phyloP scores from a whole-genome alignment of 2,113 vertebrate species.

The Calypte anna region DNA sequence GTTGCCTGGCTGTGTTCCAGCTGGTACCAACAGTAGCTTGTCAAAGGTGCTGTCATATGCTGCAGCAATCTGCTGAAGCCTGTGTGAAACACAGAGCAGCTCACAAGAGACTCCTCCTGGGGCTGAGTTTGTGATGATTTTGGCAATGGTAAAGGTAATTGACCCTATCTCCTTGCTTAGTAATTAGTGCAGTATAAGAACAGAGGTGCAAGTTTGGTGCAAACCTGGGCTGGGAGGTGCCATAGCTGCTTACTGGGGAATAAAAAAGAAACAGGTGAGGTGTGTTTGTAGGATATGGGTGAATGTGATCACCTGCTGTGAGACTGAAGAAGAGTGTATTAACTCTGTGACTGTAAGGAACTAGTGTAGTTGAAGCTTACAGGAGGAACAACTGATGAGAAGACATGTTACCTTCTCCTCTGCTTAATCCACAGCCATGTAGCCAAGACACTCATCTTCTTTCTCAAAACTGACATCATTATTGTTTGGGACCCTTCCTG shows the following conservation, averaged over 20 bases:
- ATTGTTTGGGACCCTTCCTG: background rate
- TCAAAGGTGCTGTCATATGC: background rate
- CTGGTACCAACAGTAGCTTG: background rate
- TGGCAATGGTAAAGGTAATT: background rate
- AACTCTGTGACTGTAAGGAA: background rate
- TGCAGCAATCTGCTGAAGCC: background rate
- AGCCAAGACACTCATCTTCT: background rate
- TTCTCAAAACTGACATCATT: background rate
- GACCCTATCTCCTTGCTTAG: background rate
- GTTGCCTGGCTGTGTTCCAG: background rate
- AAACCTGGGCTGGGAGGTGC: background rate
- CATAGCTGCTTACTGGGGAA: background rate
- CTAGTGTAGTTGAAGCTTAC: background rate
- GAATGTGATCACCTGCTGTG: background rate
- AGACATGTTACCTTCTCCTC: background rate
- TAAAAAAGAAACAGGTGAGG: background rate
- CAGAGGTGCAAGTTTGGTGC: background rate
- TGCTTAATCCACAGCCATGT: background rate
- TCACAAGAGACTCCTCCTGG: accelerated
- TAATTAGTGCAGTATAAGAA: background rate
- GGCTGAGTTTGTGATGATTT: accelerated
- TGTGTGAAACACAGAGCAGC: background rate
- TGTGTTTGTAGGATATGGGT: background rate
- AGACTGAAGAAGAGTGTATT: background rate
- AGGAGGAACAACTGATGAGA: background rate